Conservation (phyloP, 2,888 invertebrate genomes). For the Scaptomyza reducta region DNA sequence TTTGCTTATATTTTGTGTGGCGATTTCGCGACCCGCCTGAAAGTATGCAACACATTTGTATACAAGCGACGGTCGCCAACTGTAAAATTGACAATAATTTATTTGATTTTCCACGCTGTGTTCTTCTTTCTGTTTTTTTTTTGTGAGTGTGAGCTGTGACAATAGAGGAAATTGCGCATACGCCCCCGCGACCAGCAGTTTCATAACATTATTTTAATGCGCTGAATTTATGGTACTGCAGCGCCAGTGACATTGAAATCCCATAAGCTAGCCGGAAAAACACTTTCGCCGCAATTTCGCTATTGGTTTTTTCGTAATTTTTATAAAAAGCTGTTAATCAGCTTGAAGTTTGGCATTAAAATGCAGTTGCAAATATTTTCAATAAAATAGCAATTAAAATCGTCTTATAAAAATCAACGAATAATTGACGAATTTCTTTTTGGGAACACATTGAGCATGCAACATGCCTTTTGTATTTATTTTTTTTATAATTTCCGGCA, state of each 20-base stretch:
- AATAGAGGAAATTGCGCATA: constrained; percentile 48
- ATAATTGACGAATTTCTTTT: constrained; percentile 13
- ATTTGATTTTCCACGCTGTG: constrained; percentile 59
- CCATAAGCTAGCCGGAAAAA: constrained; percentile 22
- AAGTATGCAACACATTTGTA: constrained; percentile 61
- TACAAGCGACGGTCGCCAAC: constrained; percentile 47
- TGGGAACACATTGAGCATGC: constrained; percentile 29
- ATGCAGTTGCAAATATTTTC: background rate
- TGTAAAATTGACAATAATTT: constrained; percentile 82
- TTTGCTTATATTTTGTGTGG: constrained; percentile 11
- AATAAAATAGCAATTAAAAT: background rate
- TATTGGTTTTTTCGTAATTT: constrained; percentile 1
- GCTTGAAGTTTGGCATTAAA: background rate
- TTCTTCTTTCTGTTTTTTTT: background rate
- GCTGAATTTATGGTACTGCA: constrained; percentile 66
- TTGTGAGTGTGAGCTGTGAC: constrained; percentile 27
- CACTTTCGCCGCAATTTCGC: constrained; percentile 48
- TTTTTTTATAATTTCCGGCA: constrained; percentile 62
- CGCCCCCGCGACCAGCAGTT: constrained; percentile 25
- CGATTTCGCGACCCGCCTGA: constrained; percentile 14
- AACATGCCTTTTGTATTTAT: constrained; percentile 34
- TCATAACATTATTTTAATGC: constrained; percentile 74
- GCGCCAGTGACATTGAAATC: constrained; percentile 31
- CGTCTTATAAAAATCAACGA: background rate
- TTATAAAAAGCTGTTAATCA: background rate